Evolutionary conservation across 2,888 invertebrate genomes (phyloP), one percentile per base, ranked within the genome.

Genomic region (Nycteola revayana): DNA sequence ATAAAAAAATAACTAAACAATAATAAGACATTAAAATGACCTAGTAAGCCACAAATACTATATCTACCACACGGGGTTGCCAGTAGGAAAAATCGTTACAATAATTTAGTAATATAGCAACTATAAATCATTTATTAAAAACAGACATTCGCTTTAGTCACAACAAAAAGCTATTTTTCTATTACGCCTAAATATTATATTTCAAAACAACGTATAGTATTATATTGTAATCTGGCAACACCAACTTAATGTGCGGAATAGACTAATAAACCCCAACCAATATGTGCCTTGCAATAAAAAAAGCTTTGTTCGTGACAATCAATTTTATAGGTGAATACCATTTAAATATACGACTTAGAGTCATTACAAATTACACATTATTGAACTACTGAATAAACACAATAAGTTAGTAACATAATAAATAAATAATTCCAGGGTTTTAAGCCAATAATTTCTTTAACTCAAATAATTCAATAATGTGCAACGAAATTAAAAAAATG

Each of bases 321-420:
- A 60, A 67, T 75, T 81, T 77, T 78, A 81, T 80, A 80, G 82
- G 80, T 81, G 80, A 82, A 75, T 58, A 63, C 24, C 25, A 49
- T 47, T 40, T 28, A 55, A 53, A 40, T 45, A 43, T 37, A 58
- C 63, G 57, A 66, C 59, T 60, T 21, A 42, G 29, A 32, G 33
- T 32, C 36, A 27, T 11, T 27, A 38, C 32, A 47, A 14, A 36
- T 35, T 22, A 32, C 40, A 48, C 34, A 50, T 40, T 44, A 42
- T 30, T 20, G 7, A 25, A 18, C 32, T 34, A 28, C 22, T 28
- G 31, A 23, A 44, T 38, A 38, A 21, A 23, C 8, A 8, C 8
- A 9, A 28, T 10, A 28, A 27, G 11, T n/a, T 18, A 2, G 10
- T 11, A n/a, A 7, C 1, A 14, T 8, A 14, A 18, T 18, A 5